These are phyloP conservation scores for Pedetes capensis DNA, from an alignment of 2,113 vertebrate species.

Conservation along the genomic window DNA sequence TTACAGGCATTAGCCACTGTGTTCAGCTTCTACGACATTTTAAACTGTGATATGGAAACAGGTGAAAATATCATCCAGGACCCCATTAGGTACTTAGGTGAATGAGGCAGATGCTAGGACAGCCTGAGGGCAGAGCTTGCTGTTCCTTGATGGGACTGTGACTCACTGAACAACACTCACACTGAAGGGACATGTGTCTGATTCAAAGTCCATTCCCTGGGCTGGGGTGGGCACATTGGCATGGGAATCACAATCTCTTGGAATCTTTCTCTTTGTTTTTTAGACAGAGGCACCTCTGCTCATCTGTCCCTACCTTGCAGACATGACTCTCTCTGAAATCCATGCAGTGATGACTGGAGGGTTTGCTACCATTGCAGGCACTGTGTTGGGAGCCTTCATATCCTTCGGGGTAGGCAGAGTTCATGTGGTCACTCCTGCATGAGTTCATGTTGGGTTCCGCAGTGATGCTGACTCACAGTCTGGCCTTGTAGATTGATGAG, in stretches of 20 bases:
- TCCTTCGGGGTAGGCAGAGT: constrained; percentile 90
- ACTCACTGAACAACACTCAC: neutral
- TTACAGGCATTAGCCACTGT: no score
- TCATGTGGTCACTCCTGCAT: neutral
- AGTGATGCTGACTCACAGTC: neutral
- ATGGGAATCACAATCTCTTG: neutral
- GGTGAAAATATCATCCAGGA: neutral
- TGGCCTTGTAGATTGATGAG: constrained; percentile 87
- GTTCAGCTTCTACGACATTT: neutral
- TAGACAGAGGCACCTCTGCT: constrained; percentile 94
- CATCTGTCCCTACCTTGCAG: constrained; percentile 90
- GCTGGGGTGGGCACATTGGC: neutral
- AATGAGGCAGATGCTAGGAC: neutral
- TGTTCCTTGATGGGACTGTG: neutral
- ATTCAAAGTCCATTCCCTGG: neutral
- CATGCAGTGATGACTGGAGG: constrained; percentile 95
- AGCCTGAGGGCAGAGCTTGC: neutral
- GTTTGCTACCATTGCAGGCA: constrained; percentile 96
- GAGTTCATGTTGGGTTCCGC: neutral
- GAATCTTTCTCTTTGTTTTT: neutral
- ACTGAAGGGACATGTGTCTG: neutral
- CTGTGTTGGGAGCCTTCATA: constrained; percentile 95
- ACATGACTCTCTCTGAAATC: constrained; percentile 95
- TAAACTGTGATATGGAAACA: neutral
- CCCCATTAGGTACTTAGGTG: neutral